phyloP scores from a whole-genome alignment of 2,888 invertebrate species.

The Ceramica pisi region DNA sequence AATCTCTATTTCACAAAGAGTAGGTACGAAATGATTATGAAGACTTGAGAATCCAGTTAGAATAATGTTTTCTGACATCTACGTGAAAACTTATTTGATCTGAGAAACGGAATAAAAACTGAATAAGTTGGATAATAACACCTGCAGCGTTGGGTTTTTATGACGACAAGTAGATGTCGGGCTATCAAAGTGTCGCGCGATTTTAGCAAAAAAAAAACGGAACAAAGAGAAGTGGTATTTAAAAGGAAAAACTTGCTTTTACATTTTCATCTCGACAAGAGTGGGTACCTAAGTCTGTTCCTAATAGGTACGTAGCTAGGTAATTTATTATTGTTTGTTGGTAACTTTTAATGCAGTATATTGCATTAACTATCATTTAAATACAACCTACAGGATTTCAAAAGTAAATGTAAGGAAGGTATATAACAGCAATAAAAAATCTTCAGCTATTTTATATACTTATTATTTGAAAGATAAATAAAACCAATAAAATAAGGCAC shows the following conservation, averaged over 20 bases:
- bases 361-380: not conserved
- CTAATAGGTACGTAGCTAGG: not conserved
- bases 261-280: conserved; percentile 11
- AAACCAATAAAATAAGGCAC: conserved; percentile 9
- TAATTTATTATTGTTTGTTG: not conserved
- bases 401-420: not conserved
- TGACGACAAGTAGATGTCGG: conserved; percentile 43
- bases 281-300: not conserved
- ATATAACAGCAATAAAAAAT: conserved; percentile 1
- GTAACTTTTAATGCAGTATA: not conserved
- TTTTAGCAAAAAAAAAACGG: conserved; percentile 39
- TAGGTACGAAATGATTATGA: not conserved
- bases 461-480: conserved; percentile 9
- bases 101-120: conserved; percentile 43
- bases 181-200: conserved; percentile 48
- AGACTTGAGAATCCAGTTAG: conserved; percentile 23
- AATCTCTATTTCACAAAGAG: conserved; percentile 7
- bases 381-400: not conserved
- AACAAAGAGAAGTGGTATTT: conserved; percentile 30
- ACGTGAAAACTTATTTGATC: conserved; percentile 45
- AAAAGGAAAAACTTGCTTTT: conserved; percentile 11
- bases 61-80: conserved; percentile 25
- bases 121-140: conserved; percentile 48
- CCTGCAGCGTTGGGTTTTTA: conserved; percentile 48
- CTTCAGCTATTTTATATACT: conserved; percentile 10